Evolutionary conservation across 2,888 invertebrate species (phyloP).

Genomic region (Hydroisotoma schaefferi): DNA sequence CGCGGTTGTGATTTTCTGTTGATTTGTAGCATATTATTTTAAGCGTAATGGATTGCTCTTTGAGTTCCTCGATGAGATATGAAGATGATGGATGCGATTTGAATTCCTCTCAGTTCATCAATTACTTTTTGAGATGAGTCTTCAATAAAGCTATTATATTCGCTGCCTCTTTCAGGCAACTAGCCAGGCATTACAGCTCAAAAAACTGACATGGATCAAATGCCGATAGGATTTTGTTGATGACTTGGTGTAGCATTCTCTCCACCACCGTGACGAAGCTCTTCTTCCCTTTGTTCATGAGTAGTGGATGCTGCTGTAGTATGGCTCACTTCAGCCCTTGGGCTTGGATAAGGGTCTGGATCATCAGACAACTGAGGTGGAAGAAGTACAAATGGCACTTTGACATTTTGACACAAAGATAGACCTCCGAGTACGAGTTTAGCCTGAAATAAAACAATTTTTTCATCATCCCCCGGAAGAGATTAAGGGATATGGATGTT

Average conservation of each 20-base stretch:
- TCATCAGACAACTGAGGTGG: conserved; percentile 45
- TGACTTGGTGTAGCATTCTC: neutral
- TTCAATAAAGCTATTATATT: neutral
- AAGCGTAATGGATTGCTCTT: conserved; percentile 19
- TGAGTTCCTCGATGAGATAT: conserved; percentile 19
- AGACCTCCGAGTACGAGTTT: conserved; percentile 75
- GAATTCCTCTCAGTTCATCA: conserved; percentile 6
- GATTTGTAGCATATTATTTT: conserved; percentile 12
- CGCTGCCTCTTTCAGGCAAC: neutral
- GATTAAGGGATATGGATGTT: no score
- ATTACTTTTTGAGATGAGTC: neutral
- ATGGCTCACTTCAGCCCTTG: conserved; percentile 3
- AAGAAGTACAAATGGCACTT: conserved; percentile 47
- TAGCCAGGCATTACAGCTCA: neutral
- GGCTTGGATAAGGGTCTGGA: conserved; percentile 45
- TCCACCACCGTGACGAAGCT: neutral
- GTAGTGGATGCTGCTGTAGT: neutral
- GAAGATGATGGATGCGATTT: conserved; percentile 16
- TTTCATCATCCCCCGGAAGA: no score
- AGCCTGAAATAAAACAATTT: no score
- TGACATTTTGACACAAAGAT: conserved; percentile 50
- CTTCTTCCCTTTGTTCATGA: neutral
- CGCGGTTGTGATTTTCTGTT: neutral
- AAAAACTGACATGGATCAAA: neutral
- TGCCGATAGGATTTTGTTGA: neutral